Base-by-base conservation (phyloP, 2,113 vertebrate species). In the Eulacestoma nigropectus region DNA sequence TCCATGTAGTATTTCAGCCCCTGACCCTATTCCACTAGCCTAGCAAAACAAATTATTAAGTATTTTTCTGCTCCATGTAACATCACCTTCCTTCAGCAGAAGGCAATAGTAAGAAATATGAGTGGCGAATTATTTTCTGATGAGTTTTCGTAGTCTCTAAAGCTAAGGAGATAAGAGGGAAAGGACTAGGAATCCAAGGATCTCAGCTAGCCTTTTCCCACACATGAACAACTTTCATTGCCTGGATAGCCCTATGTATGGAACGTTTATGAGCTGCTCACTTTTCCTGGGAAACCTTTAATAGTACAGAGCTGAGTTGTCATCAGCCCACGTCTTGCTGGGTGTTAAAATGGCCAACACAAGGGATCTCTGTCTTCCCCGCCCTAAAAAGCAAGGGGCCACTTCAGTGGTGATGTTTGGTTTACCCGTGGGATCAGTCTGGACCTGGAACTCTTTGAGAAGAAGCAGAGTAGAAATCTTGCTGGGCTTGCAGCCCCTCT, bases 341-440 rank as follows among this genome's bases (percentile, higher is more conserved):
- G 19, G 16, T 53, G 14, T n/a, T 70, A 15, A 60, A 81, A 47
- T 29, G 80, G 37, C 35, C 49, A 74, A 5, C 16, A 3, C 8
- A 19, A 37, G 20, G 33, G 3, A 50, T 56, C 7, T 50, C 11
- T 39, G 20, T 49, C 26, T 70, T 67, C 39, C 9, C 19, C 49
- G 25, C 11, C 7, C 23, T 47, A 27, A 82, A 77, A 78, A 16
- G 9, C 39, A 84, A 60, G 18, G 18, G 15, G 4, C 4, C 6
- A 6, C 13, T 82, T 55, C 7, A 72, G 3, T 22, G 1, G 8
- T 0, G 0, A 32, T 50, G 8, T 33, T 59, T 65, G 15, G 1
- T 33, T 52, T 80, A 32, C 29, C 20, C 15, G 11, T 7, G 39
- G 63, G 33, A 37, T 63, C 35, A 19, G 9, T 49, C 41, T 67